phyloP scores from a whole-genome alignment of 2,797 vertebrate genomes.

The Pelodytes ibericus region DNA sequence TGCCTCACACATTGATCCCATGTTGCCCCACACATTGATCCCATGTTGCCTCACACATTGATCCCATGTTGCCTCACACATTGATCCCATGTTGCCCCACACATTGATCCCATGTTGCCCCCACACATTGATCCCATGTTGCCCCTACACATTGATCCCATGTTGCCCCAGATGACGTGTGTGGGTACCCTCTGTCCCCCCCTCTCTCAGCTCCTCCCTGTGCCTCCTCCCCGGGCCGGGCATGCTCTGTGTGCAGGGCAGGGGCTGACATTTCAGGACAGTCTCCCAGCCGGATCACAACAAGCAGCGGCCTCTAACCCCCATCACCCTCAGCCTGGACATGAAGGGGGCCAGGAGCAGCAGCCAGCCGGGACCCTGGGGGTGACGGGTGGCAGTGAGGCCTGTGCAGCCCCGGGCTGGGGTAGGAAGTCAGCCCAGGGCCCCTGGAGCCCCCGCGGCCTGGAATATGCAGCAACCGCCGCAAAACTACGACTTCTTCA shows the following conservation, averaged over 20 bases:
- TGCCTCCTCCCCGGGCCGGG: not conserved
- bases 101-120: not conserved
- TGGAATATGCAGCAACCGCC: conserved; percentile 89
- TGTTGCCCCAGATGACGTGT: too few relatives aligned
- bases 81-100: not conserved
- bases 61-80: not conserved
- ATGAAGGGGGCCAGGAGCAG: conserved; percentile 26
- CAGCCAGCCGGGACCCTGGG: conserved; percentile 13
- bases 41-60: not conserved
- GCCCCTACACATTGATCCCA: not conserved
- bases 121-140: not conserved
- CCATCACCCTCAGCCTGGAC: conserved; percentile 17
- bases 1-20: too few relatives aligned
- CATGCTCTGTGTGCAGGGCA: conserved; percentile 47
- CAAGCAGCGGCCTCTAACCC: conserved; percentile 56
- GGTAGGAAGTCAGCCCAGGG: not conserved
- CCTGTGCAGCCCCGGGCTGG: not conserved
- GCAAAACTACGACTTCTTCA: conserved; percentile 93
- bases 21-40: not conserved
- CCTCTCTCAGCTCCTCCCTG: not conserved
- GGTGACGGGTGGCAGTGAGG: not conserved
- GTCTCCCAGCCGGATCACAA: conserved; percentile 42
- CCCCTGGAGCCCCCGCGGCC: conserved; percentile 50
- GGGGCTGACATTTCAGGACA: conserved; percentile 45
- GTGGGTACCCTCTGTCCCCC: not conserved